Evolutionary conservation across 2,797 vertebrate genomes (phyloP), one percentile per base, ranked within the genome.

Genomic region (Enoplosus armatus): DNA sequence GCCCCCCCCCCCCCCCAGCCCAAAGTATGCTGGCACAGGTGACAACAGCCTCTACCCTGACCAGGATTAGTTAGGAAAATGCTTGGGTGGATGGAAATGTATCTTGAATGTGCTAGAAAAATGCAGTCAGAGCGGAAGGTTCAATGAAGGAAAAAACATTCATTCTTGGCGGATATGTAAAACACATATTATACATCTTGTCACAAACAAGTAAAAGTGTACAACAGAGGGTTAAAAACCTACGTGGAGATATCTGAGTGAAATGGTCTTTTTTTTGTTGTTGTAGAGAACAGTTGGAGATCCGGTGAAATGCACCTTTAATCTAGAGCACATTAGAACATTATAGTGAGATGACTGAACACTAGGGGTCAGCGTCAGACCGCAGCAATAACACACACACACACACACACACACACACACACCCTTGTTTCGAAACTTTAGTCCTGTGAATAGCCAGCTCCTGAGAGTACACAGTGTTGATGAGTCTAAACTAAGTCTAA

Each of bases 321-420:
- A 67, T 54, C 1, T 68, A 31, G 31, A 62, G 24, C 56, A 35
- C 51, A n/a, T n/a, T n/a, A 61, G 60, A 60, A 27, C 35, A 16
- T 22, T 14, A 29, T 43, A 35, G 7, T 83, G 72, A 69, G 29
- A 72, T 50, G 72, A 39, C 33, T 71, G 54, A 45, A 58, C 92
- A 86, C 86, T 83, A 92, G 92, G 77, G 78, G 91, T 80, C 89
- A 89, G 79, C 76, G 71, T 87, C 71, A 73, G 61, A 75, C 71
- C 7, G 18, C 63, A 68, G 67, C 22, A 27, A 65, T 39, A 15
- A 55, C 29, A 47, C 11, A 71, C 56, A 41, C 43, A 71, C 56
- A 41, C 43, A 71, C 56, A 41, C 43, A 55, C 29, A 47, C 11
- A 55, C 29, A 47, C 11, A 55, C 29, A 47, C 11, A 71, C 56